Evolutionary conservation across 2,113 vertebrate species (phyloP).

Genomic region (Vulpes ferrilata): DNA sequence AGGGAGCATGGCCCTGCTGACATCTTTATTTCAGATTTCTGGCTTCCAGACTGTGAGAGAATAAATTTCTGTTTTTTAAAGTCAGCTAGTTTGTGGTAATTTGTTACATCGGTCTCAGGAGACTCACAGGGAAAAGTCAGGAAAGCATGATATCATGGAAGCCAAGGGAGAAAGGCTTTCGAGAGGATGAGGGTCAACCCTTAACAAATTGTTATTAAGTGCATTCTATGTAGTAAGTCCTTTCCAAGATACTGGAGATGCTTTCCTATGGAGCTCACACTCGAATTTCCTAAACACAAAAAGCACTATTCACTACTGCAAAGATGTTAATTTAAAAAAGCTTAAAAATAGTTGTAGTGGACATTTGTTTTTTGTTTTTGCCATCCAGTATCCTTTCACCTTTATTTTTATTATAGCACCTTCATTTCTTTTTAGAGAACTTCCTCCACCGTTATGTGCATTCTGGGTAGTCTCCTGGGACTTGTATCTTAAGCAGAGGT

Average conservation of each 20-base stretch:
- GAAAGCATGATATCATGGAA: neutral
- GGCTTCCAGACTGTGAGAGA: neutral
- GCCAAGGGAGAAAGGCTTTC: neutral
- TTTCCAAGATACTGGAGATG: neutral
- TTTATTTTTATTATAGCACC: neutral
- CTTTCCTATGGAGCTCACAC: neutral
- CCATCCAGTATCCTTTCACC: neutral
- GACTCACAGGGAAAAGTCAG: neutral
- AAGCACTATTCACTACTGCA: neutral
- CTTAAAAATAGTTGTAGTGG: neutral
- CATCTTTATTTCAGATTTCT: neutral
- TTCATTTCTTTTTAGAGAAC: neutral
- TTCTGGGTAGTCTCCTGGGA: neutral
- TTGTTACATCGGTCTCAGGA: neutral
- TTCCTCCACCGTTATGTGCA: neutral
- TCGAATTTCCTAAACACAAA: neutral
- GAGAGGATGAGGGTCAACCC: neutral
- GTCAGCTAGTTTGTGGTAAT: neutral
- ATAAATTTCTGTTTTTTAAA: neutral
- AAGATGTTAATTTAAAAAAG: neutral
- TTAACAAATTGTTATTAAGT: neutral
- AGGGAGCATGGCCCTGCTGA: neutral
- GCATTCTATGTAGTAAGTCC: no score
- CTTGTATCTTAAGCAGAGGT: neutral
- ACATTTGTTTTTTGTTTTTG: neutral